phyloP scores from a whole-genome alignment of 2,888 invertebrate species.

The Sympetrum striolatum region DNA sequence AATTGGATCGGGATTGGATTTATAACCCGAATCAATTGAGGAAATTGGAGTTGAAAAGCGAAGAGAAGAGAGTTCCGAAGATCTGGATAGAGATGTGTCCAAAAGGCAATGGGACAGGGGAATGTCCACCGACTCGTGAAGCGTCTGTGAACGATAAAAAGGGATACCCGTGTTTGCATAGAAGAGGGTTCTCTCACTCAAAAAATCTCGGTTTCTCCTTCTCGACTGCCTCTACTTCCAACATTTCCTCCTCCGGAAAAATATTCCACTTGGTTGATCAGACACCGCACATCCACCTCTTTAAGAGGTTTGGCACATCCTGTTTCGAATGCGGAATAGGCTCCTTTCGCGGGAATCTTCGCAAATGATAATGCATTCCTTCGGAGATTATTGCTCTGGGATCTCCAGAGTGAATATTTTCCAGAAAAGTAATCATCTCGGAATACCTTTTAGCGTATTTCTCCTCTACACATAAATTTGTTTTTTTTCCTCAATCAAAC shows the following conservation, averaged over 20 bases:
- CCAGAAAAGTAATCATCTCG: too few relatives aligned
- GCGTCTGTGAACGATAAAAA: background rate
- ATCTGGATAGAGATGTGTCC: background rate
- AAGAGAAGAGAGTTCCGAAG: background rate
- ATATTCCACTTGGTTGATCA: too few relatives aligned
- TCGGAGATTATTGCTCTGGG: too few relatives aligned
- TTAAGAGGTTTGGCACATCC: too few relatives aligned
- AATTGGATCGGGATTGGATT: background rate
- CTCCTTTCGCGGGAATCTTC: too few relatives aligned
- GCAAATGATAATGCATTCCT: too few relatives aligned
- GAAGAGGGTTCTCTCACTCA: background rate
- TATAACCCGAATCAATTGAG: background rate
- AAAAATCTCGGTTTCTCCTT: background rate
- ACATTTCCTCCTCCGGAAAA: background rate
- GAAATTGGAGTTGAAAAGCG: background rate
- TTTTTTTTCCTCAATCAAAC: too few relatives aligned
- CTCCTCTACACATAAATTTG: too few relatives aligned
- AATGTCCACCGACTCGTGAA: background rate
- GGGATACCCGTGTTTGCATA: background rate
- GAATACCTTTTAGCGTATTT: too few relatives aligned
- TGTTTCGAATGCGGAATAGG: too few relatives aligned
- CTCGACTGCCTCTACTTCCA: background rate
- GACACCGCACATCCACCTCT: too few relatives aligned
- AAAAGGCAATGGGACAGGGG: background rate
- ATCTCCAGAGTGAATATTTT: too few relatives aligned